Conservation (phyloP, 2,888 invertebrate species). For the Luffia ferchaultella region DNA sequence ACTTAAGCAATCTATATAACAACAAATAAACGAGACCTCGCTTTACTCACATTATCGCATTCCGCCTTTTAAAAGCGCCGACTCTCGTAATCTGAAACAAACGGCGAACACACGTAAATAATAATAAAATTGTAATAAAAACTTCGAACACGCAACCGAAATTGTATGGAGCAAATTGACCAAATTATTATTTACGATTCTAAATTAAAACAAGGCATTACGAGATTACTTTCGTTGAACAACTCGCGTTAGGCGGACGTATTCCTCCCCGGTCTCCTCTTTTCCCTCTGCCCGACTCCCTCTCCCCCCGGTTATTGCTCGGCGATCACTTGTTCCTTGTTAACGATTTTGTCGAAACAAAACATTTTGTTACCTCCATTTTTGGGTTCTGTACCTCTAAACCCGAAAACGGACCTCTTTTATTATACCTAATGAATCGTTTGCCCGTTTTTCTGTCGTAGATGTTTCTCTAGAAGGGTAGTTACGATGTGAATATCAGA, state of each 20-base stretch:
- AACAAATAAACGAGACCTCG: background rate
- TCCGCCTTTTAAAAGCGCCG: slow-evolving; percentile 58
- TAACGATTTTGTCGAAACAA: background rate
- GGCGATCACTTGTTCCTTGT: slow-evolving; percentile 5
- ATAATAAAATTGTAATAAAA: slow-evolving; percentile 67
- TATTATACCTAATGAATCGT: too few species aligned
- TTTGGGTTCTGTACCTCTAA: slow-evolving; percentile 1
- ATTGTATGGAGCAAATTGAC: slow-evolving; percentile 59
- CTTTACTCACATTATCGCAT: slow-evolving; percentile 59
- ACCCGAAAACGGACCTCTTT: slow-evolving; percentile 23
- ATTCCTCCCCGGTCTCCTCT: slow-evolving; percentile 16
- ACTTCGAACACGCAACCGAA: slow-evolving; percentile 63
- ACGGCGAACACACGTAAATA: slow-evolving; percentile 66
- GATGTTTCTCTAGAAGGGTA: too few species aligned
- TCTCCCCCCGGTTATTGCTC: slow-evolving; percentile 1
- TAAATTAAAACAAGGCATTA: slow-evolving; percentile 59
- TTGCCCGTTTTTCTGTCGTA: too few species aligned
- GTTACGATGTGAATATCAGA: too few species aligned
- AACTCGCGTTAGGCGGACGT: slow-evolving; percentile 31
- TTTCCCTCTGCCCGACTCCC: background rate
- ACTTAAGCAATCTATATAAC: too few species aligned
- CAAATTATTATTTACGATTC: slow-evolving; percentile 63
- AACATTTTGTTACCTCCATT: slow-evolving; percentile 4
- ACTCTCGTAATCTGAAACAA: slow-evolving; percentile 60
- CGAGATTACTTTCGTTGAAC: slow-evolving; percentile 50